Evolutionary conservation across 1,140 invertebrate genomes (phyloP).

Genomic region (Asbolus verrucosus): DNA sequence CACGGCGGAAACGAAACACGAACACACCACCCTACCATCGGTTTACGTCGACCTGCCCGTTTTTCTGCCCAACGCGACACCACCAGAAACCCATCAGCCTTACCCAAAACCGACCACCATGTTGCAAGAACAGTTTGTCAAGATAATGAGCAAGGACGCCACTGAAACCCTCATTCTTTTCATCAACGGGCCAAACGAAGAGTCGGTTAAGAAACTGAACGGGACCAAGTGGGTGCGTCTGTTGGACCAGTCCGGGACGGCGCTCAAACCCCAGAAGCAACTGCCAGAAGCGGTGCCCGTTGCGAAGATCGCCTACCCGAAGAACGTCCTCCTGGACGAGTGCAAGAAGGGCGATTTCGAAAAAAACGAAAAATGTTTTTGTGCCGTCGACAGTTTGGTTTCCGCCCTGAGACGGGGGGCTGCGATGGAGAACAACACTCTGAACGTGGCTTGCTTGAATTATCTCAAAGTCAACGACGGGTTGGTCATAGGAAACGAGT

Average conservation of each 20-base stretch:
- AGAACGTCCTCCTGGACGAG: constrained; percentile 1
- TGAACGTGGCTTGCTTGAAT: constrained; percentile 1
- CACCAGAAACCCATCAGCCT: neutral
- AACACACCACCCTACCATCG: constrained; percentile 8
- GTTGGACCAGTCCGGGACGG: neutral
- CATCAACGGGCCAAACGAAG: constrained; percentile 4
- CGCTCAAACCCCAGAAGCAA: constrained; percentile 8
- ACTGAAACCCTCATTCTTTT: constrained; percentile 30
- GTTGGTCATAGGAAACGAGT: constrained; percentile 15
- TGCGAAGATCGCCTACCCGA: constrained; percentile 3
- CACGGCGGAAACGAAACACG: neutral
- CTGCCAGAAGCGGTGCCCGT: neutral
- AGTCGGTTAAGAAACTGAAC: constrained; percentile 20
- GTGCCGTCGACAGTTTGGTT: constrained; percentile 20
- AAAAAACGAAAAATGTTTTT: constrained; percentile 28
- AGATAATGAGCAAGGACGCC: constrained; percentile 9
- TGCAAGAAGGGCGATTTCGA: constrained; percentile 31
- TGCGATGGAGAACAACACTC: neutral
- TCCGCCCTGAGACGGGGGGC: neutral
- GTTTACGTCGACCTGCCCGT: constrained; percentile 20
- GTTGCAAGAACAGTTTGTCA: neutral
- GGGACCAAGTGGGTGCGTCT: constrained; percentile 16
- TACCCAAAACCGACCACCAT: neutral
- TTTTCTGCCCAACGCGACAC: neutral
- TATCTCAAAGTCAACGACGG: constrained; percentile 15